Conservation (phyloP, 2,113 vertebrate genomes). For the Trichomycterus rosablanca region DNA sequence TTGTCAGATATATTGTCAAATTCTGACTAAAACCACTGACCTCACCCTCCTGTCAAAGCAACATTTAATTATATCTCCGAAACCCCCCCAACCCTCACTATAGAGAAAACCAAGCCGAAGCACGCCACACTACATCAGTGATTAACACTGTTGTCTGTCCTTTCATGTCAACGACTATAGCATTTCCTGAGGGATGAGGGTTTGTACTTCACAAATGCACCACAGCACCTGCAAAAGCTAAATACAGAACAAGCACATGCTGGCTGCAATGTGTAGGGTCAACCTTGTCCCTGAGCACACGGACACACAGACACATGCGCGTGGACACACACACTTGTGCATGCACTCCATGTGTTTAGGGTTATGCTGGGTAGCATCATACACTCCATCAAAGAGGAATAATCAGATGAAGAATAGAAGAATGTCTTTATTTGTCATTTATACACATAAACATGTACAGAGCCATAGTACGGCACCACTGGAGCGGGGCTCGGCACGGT, state of each 20-base stretch:
- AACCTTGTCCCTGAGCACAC: constrained; percentile 1
- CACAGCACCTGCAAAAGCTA: constrained; percentile 33
- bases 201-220: constrained; percentile 8
- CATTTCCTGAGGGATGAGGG: not conserved
- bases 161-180: not conserved
- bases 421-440: too few relatives aligned
- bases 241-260: constrained; percentile 27
- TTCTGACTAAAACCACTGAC: too few relatives aligned
- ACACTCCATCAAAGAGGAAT: too few relatives aligned
- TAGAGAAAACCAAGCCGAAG: not conserved
- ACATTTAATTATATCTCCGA: constrained; percentile 4
- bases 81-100: constrained; percentile 2
- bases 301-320: constrained; percentile 6
- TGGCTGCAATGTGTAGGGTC: constrained; percentile 2
- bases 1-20: too few relatives aligned
- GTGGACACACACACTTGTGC: constrained; percentile 26
- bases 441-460: too few relatives aligned
- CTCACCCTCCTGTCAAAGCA: too few relatives aligned
- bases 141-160: not conserved
- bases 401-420: too few relatives aligned
- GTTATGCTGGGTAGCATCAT: too few relatives aligned
- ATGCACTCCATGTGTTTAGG: constrained; percentile 48
- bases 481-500: too few relatives aligned
- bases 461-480: too few relatives aligned
- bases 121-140: not conserved